Percentiles rank a stretch among this genome's conserved stretches.
phyloP scores from a whole-genome alignment of 2,113 vertebrate genomes.

The Psephotus haematonotus region DNA sequence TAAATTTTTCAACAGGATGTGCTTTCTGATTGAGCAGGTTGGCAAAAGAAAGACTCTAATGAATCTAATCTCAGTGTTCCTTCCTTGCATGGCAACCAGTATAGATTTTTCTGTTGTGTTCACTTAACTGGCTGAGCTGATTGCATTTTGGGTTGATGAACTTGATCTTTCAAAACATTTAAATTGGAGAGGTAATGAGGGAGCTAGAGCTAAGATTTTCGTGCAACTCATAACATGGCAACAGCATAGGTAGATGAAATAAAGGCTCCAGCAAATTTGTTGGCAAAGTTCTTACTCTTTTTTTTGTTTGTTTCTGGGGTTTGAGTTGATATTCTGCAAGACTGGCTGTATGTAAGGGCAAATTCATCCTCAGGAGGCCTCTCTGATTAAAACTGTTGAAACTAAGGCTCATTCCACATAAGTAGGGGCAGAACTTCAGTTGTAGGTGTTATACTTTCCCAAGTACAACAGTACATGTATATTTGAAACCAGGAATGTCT shows the following conservation, averaged over 20 bases:
- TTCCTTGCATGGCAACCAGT: not conserved
- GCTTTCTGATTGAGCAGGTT: constrained; percentile 27
- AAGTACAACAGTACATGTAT: not conserved
- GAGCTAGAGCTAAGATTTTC: not conserved
- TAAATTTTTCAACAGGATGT: constrained; percentile 48
- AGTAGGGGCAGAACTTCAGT: not conserved
- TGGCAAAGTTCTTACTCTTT: not conserved
- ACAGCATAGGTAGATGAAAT: not conserved
- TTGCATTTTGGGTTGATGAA: constrained; percentile 49
- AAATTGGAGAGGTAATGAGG: constrained; percentile 26
- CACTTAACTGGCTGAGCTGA: constrained; percentile 16
- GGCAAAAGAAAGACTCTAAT: constrained; percentile 25
- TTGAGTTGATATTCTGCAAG: not conserved
- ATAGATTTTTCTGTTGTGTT: constrained; percentile 48
- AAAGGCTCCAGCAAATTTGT: not conserved
- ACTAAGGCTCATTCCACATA: not conserved
- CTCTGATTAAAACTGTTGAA: not conserved
- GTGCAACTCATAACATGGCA: not conserved
- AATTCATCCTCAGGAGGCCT: not conserved
- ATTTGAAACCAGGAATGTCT: not conserved
- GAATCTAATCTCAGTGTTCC: constrained; percentile 30
- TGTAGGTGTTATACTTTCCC: not conserved
- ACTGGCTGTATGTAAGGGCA: not conserved
- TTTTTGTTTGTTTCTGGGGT: not conserved
- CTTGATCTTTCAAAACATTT: constrained; percentile 45